Base-by-base conservation (phyloP, 2,113 vertebrate genomes). In the Microcebus ravelobensis region DNA sequence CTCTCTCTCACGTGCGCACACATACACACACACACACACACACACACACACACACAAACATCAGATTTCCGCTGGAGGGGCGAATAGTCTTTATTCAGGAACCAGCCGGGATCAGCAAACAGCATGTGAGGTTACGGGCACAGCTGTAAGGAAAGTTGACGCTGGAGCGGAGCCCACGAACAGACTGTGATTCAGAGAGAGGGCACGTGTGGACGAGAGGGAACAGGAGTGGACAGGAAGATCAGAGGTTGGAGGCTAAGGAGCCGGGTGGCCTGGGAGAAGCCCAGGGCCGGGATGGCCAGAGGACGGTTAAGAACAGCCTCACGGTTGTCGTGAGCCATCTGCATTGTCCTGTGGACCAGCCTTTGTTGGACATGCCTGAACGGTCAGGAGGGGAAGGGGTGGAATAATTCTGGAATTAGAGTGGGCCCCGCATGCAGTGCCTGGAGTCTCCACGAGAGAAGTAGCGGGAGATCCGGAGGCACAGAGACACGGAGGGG, bases 331-430 rank as follows among this genome's bases (percentile, higher is more conserved):
- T 29, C 25, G 6, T 2, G 20, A 7, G 3, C 31, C 10, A 9
- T 50, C 25, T 15, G 3, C 8, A 1, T 20, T 27, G 8, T 25
- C 1, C 17, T 27, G 1, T 13, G 29, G 12, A 1, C 13, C 1
- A 2, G 0, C 10, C 9, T n/a, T 52, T 57, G 2, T 79, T n/a
- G 9, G 5, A 39, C 34, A 39, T 27, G 3, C 18, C n/a, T 85
- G 21, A 31, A 5, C 34, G 23, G 39, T 57, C 57, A n/a, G 36
- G 4, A 82, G 39, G 48, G 17, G 39, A 48, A 55, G 50, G 17
- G 8, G 15, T 15, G 14, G 71, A 34, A 45, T 18, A 29, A n/a
- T 77, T 45, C 29, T 61, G 17, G 34, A 79, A 7, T 55, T 48
- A 67, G 52, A 71, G 21, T 45, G 68, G 12, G 13, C 14, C 3